Conservation (phyloP, 2,113 vertebrate genomes). For the Bufo bufo region DNA sequence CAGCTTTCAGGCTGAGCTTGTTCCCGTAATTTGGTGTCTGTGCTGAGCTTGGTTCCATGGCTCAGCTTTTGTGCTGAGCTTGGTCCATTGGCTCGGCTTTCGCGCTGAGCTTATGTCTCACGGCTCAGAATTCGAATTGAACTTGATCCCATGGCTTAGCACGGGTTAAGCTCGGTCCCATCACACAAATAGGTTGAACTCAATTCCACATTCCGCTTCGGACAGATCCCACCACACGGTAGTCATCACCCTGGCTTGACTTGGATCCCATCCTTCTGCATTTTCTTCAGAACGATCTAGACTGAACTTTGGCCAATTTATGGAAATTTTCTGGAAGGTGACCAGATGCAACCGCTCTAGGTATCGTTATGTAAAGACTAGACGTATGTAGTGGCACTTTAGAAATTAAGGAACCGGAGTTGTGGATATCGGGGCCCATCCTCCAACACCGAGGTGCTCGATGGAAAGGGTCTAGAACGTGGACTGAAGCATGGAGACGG, state of each 20-base stretch:
- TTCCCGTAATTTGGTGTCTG: too few species aligned
- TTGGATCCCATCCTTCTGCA: background rate
- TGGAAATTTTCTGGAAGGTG: conserved; percentile 5
- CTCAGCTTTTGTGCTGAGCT: background rate
- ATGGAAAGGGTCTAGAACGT: background rate
- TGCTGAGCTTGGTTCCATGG: background rate
- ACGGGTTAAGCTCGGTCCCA: background rate
- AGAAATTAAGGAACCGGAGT: background rate
- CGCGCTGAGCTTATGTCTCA: too few species aligned
- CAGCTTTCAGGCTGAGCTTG: background rate
- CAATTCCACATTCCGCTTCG: too few species aligned
- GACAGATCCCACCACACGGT: too few species aligned
- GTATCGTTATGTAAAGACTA: background rate
- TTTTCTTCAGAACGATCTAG: background rate
- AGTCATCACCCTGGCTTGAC: background rate
- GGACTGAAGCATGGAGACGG: background rate
- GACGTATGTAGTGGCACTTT: background rate
- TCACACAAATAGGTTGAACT: background rate
- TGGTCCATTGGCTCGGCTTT: background rate
- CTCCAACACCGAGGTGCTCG: background rate
- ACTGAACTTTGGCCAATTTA: background rate
- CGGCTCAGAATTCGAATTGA: background rate
- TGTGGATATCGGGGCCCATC: background rate
- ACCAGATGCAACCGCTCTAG: too few species aligned
- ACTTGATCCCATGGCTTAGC: background rate